Conservation (phyloP, 2,797 vertebrate genomes). For the Ispidina picta region DNA sequence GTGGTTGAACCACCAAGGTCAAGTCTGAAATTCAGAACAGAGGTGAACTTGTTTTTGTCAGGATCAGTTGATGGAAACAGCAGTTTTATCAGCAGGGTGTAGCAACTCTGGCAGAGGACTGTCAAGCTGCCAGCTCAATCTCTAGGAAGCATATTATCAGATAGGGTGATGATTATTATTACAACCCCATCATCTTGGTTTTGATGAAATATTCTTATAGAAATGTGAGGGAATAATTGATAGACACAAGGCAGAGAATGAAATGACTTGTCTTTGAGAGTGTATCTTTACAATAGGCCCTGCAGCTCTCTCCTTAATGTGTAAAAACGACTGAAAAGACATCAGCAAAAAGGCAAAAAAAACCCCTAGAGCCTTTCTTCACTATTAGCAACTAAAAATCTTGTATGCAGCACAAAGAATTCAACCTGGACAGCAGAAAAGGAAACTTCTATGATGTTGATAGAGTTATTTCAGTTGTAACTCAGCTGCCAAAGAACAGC, state of each 20-base stretch:
- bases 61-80: conserved; percentile 43
- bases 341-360: background rate
- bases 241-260: background rate
- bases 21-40: conserved; percentile 50
- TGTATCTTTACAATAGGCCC: background rate
- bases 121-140: conserved; percentile 44
- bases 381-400: background rate
- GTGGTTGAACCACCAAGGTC: conserved; percentile 39
- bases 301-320: background rate
- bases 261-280: background rate
- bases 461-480: background rate
- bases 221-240: background rate
- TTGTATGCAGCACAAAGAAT: background rate
- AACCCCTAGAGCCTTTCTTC: background rate
- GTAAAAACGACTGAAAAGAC: background rate
- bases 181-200: background rate
- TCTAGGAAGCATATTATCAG: conserved; percentile 32
- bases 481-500: background rate
- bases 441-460: background rate
- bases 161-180: conserved; percentile 5
- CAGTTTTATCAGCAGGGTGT: conserved; percentile 57
- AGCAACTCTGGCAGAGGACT: conserved; percentile 14
- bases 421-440: background rate
- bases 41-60: conserved; percentile 15
- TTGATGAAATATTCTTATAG: conserved; percentile 3